Percentiles rank a stretch among this genome's conserved stretches.
Conservation (phyloP, 2,113 vertebrate species). For the Chlorodrepanis virens region DNA sequence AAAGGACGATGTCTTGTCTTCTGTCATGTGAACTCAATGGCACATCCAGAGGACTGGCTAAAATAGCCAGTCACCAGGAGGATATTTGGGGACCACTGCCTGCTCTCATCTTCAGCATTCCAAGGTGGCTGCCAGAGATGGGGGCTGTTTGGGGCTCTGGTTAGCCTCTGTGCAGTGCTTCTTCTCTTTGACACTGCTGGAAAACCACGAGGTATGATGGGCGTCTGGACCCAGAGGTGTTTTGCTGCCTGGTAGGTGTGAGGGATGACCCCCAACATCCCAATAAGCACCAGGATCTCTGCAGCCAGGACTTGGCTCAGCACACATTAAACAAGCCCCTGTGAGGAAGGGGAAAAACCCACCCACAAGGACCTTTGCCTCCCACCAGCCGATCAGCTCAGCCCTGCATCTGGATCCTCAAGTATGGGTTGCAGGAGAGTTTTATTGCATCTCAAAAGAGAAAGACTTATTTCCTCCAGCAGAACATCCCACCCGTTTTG, state of each 20-base stretch:
- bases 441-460: neutral
- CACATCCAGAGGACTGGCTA: neutral
- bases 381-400: neutral
- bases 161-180: neutral
- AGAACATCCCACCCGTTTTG: neutral
- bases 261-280: neutral
- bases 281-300: neutral
- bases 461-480: neutral
- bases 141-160: neutral
- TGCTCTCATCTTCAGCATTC: rapidly evolving
- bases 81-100: too few relatives aligned
- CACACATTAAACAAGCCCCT: neutral
- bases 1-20: neutral
- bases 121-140: neutral
- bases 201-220: rapidly evolving
- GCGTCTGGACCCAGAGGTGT: neutral
- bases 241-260: rapidly evolving
- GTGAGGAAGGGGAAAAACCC: neutral
- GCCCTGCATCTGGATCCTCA: neutral
- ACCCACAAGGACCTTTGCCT: neutral
- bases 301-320: neutral
- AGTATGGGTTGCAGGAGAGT: rapidly evolving
- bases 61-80: neutral
- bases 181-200: neutral
- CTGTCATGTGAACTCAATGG: rapidly evolving